Conservation (phyloP, 2,113 vertebrate genomes). For the Planiliza haematocheilus region DNA sequence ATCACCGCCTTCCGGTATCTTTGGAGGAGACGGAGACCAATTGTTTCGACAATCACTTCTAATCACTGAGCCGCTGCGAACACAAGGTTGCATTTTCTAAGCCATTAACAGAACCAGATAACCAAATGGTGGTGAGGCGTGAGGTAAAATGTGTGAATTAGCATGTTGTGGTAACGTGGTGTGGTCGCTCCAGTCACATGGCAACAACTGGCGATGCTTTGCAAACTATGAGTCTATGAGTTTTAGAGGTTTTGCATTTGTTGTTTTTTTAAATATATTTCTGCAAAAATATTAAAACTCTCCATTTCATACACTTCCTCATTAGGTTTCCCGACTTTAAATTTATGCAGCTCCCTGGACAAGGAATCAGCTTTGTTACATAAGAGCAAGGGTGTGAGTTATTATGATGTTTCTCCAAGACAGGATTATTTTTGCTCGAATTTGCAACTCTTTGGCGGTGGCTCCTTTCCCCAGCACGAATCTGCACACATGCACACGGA, state of each 20-base stretch:
- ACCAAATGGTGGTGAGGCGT: not conserved
- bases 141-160: no score
- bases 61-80: not conserved
- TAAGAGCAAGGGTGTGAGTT: constrained; percentile 7
- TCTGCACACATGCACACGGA: not conserved
- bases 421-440: constrained; percentile 38
- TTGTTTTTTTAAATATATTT: no score
- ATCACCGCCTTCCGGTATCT: constrained; percentile 47
- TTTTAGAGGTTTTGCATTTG: no score
- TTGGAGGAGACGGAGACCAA: constrained; percentile 16
- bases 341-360: constrained; percentile 19
- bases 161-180: no score
- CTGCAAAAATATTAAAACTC: not conserved
- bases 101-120: not conserved
- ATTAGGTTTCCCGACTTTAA: constrained; percentile 10
- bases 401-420: constrained; percentile 25
- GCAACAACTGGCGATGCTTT: no score
- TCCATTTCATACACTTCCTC: not conserved
- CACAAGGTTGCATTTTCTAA: constrained; percentile 25
- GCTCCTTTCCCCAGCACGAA: not conserved
- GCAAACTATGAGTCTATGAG: no score
- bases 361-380: constrained; percentile 35
- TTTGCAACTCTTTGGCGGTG: constrained; percentile 7
- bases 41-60: constrained; percentile 17
- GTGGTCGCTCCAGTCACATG: no score